Base-by-base conservation (phyloP, 35 echinoderm and acorn worm species). In the Heliocidaris tuberculata region DNA sequence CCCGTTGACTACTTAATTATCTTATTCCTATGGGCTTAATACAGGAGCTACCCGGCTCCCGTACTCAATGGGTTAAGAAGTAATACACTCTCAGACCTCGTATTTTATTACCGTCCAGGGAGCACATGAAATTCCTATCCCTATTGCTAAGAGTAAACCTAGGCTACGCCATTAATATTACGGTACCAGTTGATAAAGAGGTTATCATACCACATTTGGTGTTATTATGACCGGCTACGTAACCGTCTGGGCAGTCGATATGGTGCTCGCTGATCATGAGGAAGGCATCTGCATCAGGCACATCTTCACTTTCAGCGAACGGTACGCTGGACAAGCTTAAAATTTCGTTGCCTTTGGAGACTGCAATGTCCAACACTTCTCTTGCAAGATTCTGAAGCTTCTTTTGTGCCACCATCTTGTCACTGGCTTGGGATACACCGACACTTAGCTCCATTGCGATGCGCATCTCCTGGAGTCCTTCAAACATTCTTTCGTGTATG, bases 121-220 rank as follows among this genome's bases (percentile, higher is more conserved):
- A n/a, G n/a, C n/a, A n/a, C n/a, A n/a, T n/a, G n/a, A n/a, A n/a
- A n/a, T n/a, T n/a, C n/a, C n/a, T n/a, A n/a, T n/a, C n/a, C n/a
- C n/a, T n/a, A n/a, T n/a, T n/a, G n/a, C n/a, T n/a, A n/a, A n/a
- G n/a, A 42, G 35, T 42, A 42, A 42, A 42, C 35, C 0, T 42
- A 42, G 35, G 35, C 35, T 42, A 42, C 35, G 35, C 35, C 35
- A 42, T 42, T 42, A 42, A 42, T 42, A 42, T 42, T 42, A 42
- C 35, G 35, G n/a, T n/a, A n/a, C n/a, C 3, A 42, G 3, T 42
- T 42, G 35, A 42, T 42, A 42, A 42, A 42, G 1, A 42, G 35
- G 35, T 42, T 42, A 42, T 42, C 87, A 52, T 93, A 93, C 91
- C 91, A 93, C 91, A 93, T n/a, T 52, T 93, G 31, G 29, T 32